Evolutionary conservation across 2,797 vertebrate species (phyloP), one percentile per base, ranked within the genome.

Genomic region (Crocidura indochinensis): DNA sequence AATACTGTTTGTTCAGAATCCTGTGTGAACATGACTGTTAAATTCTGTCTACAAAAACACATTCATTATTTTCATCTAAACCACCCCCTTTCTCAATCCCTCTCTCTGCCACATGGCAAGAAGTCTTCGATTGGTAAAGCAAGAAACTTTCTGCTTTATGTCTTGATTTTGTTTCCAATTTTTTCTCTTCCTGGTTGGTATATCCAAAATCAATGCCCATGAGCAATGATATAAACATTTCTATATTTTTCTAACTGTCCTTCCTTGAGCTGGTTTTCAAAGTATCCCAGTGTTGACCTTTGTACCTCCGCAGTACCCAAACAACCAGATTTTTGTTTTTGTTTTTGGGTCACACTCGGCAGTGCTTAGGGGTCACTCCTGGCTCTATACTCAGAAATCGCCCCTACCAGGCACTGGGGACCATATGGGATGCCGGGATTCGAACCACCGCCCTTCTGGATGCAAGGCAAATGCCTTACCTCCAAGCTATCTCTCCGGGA

Each of bases 241-340:
- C n/a, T 53, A 38, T 79, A 71, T 53, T 79, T 91, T 87, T 84
- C 47, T 75, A 14, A 53, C 29, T 77, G 26, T 19, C 31, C 9
- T 87, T 85, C 22, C 53, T 56, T 91, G 44, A 62, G 74, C 65
- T 83, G 71, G n/a, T 20, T 91, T 79, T 91, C 64, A 84, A 20
- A 26, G 60, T 64, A 64, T 20, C 9, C 60, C 60, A 19, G 22
- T 53, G 51, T 53, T 17, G 10, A 12, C 77, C 38, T 38, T 38
- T 38, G 38, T 38, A 38, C 38, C 38, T 38, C 38, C 38, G 5
- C 38, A 38, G 38, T 38, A 38, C 38, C 38, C 5, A 5, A 38
- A 38, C 38, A 65, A 44, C 26, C 46, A 17, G 27, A 22, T 51
- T 64, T 20, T 71, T 53, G n/a, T n/a, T n/a, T n/a, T n/a, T n/a